Evolutionary conservation across 2,888 invertebrate species (phyloP), one percentile per base, ranked within the genome.

Genomic region (Hylaea fasciaria): DNA sequence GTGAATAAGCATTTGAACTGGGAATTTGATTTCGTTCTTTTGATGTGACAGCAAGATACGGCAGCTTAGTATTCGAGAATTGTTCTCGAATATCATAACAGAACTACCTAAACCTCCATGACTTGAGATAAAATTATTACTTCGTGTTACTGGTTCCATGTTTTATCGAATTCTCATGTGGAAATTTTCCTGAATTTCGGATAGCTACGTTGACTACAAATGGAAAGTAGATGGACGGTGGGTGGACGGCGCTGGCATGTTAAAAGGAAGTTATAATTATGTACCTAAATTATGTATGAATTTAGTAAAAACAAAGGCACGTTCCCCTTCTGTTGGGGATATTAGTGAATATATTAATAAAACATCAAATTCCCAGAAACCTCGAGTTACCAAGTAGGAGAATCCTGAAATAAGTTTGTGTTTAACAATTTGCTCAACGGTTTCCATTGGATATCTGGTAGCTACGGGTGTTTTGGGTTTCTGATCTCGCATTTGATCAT

Each of bases 21-120:
- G 71, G 64, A 70, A 76, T 74, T 71, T 71, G 73, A 76, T 74
- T 73, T 69, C 74, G 68, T 66, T 69, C 66, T 68, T 66, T 68
- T 65, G 68, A 65, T 64, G 60, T 56, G 58, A 51, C 65, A 71
- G 64, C 49, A 61, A 69, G 71, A 69, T 69, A 68, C 51, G 51
- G 49, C 35, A 53, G 47, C 68, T 71, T 71, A 71, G 73, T 71
- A 73, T 72, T 73, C 75, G 40, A 43, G 63, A 65, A 70, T 71
- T 69, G 71, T 68, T 72, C 39, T 44, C 53, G 57, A 57, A 60
- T 68, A 60, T 68, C 57, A 66, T 62, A 64, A 58, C 65, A 32
- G 35, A 51, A 49, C 54, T 57, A 57, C 62, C 45, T 50, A 41
- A 0, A n/a, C 40, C 35, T 40, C 32, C 61, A 40, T 54, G 54